These are phyloP conservation scores for Pristionchus mayeri DNA, from an alignment of 2,888 invertebrate genomes.

Conservation along the genomic window DNA sequence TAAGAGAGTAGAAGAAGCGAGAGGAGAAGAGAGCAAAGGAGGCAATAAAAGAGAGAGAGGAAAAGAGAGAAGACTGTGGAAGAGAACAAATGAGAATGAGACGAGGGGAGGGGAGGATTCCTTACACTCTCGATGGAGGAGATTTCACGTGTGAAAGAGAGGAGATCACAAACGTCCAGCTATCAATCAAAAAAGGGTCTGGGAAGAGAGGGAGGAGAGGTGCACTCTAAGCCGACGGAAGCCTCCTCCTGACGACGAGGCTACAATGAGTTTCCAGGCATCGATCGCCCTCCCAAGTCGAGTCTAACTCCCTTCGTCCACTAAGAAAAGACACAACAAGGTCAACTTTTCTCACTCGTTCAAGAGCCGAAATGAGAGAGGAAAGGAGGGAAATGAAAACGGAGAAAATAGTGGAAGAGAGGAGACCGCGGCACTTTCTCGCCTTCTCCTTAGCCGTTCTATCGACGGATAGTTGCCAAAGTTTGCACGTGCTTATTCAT, in stretches of 20 bases:
- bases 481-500: conserved; percentile 19
- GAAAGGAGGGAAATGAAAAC: not conserved
- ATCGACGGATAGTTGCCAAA: conserved; percentile 1
- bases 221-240: not conserved
- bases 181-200: conserved; percentile 33
- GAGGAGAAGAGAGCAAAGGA: not conserved
- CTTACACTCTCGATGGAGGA: conserved; percentile 19
- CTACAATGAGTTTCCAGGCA: not conserved
- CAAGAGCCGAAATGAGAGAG: conserved; percentile 13
- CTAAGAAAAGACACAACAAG: not conserved
- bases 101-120: conserved; percentile 34
- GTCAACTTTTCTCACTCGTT: not conserved
- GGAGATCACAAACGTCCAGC: not conserved
- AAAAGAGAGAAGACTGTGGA: conserved; percentile 27
- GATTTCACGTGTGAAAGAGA: conserved; percentile 34
- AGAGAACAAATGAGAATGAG: conserved; percentile 40
- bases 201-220: not conserved
- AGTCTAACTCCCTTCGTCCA: not conserved
- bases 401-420: too few species aligned
- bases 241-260: not conserved
- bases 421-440: not conserved
- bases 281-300: not conserved
- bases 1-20: not conserved
- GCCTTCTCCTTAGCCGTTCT: conserved; percentile 6
- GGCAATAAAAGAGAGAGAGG: conserved; percentile 5